Percentiles rank a stretch among this genome's conserved stretches.
These are phyloP conservation scores for Mesoclemmys tuberculata DNA, from an alignment of 2,113 vertebrate genomes.

Conservation along the genomic window DNA sequence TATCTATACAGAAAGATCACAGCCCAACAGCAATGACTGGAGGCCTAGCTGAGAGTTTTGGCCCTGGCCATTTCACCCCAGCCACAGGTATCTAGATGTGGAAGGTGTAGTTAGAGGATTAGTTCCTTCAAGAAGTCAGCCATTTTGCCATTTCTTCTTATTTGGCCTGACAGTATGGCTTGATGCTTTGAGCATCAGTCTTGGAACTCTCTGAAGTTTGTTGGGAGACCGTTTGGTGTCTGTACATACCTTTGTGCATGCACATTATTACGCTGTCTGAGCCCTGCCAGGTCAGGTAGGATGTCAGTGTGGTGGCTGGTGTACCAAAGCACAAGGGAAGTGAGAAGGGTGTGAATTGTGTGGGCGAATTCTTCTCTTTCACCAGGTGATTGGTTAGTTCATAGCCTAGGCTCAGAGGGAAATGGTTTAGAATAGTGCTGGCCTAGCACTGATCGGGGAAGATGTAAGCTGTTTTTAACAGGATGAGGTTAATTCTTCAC, in stretches of 20 bases:
- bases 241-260: background rate
- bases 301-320: fast-evolving
- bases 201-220: background rate
- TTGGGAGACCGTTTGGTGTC: background rate
- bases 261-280: background rate
- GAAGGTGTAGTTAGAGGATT: background rate
- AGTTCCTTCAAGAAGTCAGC: background rate
- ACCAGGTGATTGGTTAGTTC: conserved; percentile 10
- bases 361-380: conserved; percentile 30
- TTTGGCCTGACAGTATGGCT: background rate
- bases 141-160: background rate
- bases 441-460: background rate
- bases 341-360: conserved; percentile 53
- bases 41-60: background rate
- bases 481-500: conserved; percentile 75
- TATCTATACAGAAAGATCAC: background rate
- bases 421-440: background rate
- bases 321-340: conserved; percentile 12
- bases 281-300: background rate
- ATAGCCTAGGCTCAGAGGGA: background rate
- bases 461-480: conserved; percentile 33
- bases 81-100: background rate
- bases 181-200: background rate
- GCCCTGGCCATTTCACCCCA: background rate
- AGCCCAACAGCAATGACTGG: background rate